A percentile compares a stretch with the other conserved stretches of the same genome.
Conservation (phyloP, 2,797 vertebrate genomes). For the Enteromius unitaeniatus region DNA sequence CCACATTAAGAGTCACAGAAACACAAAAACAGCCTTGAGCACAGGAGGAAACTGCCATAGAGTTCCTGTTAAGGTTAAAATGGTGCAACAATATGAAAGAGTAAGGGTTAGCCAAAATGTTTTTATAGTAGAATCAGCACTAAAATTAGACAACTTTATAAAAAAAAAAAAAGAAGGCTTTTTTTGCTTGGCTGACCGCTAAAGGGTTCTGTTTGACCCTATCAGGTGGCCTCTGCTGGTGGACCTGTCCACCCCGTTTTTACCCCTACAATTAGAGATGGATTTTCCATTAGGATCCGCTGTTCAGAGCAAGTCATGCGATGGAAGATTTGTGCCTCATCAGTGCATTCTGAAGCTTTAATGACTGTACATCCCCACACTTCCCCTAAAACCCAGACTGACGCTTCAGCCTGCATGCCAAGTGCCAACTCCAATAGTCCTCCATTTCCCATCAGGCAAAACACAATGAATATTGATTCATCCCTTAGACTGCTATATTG, state of each 20-base stretch:
- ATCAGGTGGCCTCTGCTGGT: conserved; percentile 52
- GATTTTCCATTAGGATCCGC: conserved; percentile 69
- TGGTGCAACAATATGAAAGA: not conserved
- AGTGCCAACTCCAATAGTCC: conserved; percentile 14
- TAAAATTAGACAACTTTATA: not conserved
- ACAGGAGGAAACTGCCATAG: conserved; percentile 8
- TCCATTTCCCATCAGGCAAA: conserved; percentile 42
- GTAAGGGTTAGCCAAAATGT: not conserved
- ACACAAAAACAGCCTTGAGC: conserved; percentile 40
- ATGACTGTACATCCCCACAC: conserved; percentile 64
- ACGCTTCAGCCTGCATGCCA: conserved; percentile 9
- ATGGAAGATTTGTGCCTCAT: conserved; percentile 58
- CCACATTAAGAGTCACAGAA: conserved; percentile 58
- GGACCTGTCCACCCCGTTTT: conserved; percentile 63
- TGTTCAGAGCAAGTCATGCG: conserved; percentile 69
- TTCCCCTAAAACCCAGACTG: conserved; percentile 32
- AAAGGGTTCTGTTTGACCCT: conserved; percentile 47
- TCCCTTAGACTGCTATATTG: not conserved
- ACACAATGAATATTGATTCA: conserved; percentile 40
- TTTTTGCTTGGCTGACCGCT: conserved; percentile 52
- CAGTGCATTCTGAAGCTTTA: conserved; percentile 62
- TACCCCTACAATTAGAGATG: conserved; percentile 67
- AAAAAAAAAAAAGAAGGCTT: not conserved
- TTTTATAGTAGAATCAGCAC: not conserved
- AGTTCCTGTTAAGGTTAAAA: conserved; percentile 28